Conservation (phyloP, 2,888 invertebrate species). For the Platynereis dumerilii region DNA sequence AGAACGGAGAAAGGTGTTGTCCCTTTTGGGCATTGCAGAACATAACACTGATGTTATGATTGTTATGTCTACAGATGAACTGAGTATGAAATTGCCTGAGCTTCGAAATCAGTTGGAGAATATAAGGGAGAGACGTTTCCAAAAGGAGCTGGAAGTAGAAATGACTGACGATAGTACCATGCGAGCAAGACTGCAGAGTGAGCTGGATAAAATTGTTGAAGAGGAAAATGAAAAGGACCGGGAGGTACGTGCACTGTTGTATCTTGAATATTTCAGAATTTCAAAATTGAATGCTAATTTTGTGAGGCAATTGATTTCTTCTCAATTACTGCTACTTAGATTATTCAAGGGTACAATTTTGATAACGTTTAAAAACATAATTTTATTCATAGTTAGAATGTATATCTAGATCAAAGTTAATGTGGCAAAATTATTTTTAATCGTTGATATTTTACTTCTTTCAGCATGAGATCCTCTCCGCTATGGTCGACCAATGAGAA, state of each 20-base stretch:
- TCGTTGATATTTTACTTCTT: constrained; percentile 14
- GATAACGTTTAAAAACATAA: background rate
- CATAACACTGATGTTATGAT: background rate
- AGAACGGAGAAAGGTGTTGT: too few species aligned
- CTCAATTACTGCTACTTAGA: too few species aligned
- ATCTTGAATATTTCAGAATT: background rate
- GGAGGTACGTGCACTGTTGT: constrained; percentile 7
- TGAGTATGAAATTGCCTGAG: constrained; percentile 71
- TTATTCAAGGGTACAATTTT: too few species aligned
- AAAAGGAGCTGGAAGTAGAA: constrained; percentile 70
- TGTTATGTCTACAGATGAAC: constrained; percentile 43
- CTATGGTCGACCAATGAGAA: constrained; percentile 12
- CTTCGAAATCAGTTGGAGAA: constrained; percentile 78
- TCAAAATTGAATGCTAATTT: too few species aligned
- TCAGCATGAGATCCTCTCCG: constrained; percentile 19
- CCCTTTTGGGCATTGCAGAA: too few species aligned
- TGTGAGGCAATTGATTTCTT: too few species aligned
- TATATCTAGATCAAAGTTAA: background rate
- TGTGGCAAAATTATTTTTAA: background rate
- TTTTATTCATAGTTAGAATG: background rate
- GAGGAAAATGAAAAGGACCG: constrained; percentile 20
- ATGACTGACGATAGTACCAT: constrained; percentile 19
- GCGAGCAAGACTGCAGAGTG: constrained; percentile 16
- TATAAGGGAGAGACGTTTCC: constrained; percentile 70
- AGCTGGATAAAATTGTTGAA: constrained; percentile 19